Percentiles rank a stretch among this genome's conserved stretches.
Conservation (phyloP, 1,140 invertebrate species). For the Oncopodura yosiiana region DNA sequence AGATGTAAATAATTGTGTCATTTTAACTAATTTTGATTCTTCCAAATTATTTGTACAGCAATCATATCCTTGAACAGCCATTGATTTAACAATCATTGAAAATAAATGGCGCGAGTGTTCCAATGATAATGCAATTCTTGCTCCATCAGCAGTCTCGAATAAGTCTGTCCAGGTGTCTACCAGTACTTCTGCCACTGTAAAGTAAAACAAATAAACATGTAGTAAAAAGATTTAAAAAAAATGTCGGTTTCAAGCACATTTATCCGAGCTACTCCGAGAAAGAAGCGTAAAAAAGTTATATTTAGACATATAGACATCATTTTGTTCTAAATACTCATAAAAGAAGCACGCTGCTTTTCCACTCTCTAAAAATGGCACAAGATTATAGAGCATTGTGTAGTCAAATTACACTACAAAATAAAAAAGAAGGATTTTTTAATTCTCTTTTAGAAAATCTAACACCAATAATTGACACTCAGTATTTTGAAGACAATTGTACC, state of each 20-base stretch:
- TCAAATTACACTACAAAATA: constrained; percentile 27
- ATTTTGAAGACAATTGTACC: constrained; percentile 14
- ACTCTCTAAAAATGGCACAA: neutral
- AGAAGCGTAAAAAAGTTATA: neutral
- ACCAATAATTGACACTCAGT: constrained; percentile 7
- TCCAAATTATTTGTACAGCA: constrained; percentile 13
- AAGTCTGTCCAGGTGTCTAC: constrained; percentile 33
- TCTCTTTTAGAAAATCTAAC: constrained; percentile 19
- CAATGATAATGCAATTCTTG: constrained; percentile 30
- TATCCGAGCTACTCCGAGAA: neutral
- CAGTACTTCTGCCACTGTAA: constrained; percentile 30
- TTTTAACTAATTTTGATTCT: constrained; percentile 30
- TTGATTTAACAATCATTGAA: constrained; percentile 32
- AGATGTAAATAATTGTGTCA: constrained; percentile 27
- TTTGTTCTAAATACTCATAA: neutral
- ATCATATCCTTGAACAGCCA: constrained; percentile 31
- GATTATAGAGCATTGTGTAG: constrained; percentile 23
- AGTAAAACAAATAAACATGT: neutral
- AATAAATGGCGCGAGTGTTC: constrained; percentile 31
- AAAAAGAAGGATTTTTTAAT: constrained; percentile 29
- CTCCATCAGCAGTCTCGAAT: constrained; percentile 34
- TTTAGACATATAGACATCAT: neutral
- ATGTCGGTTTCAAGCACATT: neutral
- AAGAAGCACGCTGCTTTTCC: neutral
- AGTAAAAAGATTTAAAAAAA: constrained; percentile 1